Evolutionary conservation across 2,797 vertebrate species (phyloP), one percentile per base, ranked within the genome.

Genomic region (Fundulus diaphanus): DNA sequence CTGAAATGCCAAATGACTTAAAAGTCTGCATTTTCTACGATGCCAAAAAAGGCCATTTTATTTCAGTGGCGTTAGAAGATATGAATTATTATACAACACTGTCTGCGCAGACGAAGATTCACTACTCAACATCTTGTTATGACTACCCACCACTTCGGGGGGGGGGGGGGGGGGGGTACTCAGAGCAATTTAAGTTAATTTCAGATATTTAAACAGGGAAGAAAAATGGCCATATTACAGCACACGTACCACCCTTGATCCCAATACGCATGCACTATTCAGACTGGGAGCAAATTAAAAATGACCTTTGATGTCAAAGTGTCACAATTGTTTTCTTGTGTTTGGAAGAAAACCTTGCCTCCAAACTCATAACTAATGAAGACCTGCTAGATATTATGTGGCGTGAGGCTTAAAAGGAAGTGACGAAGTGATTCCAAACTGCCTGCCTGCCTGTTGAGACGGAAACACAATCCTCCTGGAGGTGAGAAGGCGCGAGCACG

Each of bases 331-430:
- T 56, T 61, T 37, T 40, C 57, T 35, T 16, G 35, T 54, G 51
- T 40, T n/a, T 13, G 35, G 35, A 65, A 54, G 9, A 54, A 69
- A 56, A 69, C 15, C 56, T 59, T 63, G 8, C 33, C 18, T 22
- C 20, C 8, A 24, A n/a, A 37, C 18, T 51, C 20, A 3, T 37
- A 24, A 37, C 22, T 65, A 24, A 31, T 68, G 51, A 69, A 82
- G 68, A 73, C 68, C 63, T 70, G 4, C 33, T 24, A 68, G 79
- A 88, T 82, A 85, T 81, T 37, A 48, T 20, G 22, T 42, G 51
- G 87, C 85, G 76, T 22, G 69, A 4, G 71, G 85, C 75, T 77
- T 42, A 66, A 49, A n/a, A 31, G 77, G 73, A 80, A 78, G 78
- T 72, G 75, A 85, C 63, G 20, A 22, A 67, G 74, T 56, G 78